Percentiles rank a stretch among this genome's conserved stretches.
These are phyloP conservation scores for Dryobota labecula DNA, from an alignment of 2,888 invertebrate genomes.

Conservation along the genomic window DNA sequence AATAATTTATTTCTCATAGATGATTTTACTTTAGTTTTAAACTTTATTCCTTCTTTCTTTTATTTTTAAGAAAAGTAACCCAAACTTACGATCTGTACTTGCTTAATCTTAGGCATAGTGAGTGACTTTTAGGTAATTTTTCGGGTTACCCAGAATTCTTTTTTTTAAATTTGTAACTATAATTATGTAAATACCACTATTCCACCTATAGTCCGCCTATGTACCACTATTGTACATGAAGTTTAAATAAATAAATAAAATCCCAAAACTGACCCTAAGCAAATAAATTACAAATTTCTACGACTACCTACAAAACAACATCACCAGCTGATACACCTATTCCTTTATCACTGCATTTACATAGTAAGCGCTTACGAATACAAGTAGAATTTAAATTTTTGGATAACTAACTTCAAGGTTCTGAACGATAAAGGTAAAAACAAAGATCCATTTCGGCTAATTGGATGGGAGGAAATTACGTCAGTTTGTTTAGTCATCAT, in stretches of 20 bases:
- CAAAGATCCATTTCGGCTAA: constrained; percentile 59
- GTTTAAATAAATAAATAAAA: too few relatives aligned
- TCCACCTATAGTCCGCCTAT: too few relatives aligned
- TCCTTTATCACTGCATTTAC: constrained; percentile 4
- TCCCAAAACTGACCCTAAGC: not conserved
- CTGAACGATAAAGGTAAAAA: constrained; percentile 48
- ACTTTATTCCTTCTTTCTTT: too few relatives aligned
- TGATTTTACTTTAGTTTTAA: too few relatives aligned
- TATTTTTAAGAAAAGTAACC: too few relatives aligned
- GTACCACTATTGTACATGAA: too few relatives aligned
- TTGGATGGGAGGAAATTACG: constrained; percentile 58
- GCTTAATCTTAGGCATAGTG: not conserved
- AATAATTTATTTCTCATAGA: too few relatives aligned
- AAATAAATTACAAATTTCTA: not conserved
- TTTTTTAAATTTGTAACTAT: too few relatives aligned
- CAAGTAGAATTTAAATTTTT: constrained; percentile 45
- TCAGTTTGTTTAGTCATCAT: constrained; percentile 53
- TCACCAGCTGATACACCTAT: constrained; percentile 1
- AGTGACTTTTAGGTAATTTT: too few relatives aligned
- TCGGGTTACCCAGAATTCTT: not conserved
- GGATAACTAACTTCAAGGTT: constrained; percentile 43
- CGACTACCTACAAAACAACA: not conserved
- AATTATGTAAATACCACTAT: too few relatives aligned
- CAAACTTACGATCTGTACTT: not conserved
- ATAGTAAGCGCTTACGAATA: constrained; percentile 39